Evolutionary conservation across 2,888 invertebrate species (phyloP), one percentile per base, ranked within the genome.

Genomic region (Nezara viridula): DNA sequence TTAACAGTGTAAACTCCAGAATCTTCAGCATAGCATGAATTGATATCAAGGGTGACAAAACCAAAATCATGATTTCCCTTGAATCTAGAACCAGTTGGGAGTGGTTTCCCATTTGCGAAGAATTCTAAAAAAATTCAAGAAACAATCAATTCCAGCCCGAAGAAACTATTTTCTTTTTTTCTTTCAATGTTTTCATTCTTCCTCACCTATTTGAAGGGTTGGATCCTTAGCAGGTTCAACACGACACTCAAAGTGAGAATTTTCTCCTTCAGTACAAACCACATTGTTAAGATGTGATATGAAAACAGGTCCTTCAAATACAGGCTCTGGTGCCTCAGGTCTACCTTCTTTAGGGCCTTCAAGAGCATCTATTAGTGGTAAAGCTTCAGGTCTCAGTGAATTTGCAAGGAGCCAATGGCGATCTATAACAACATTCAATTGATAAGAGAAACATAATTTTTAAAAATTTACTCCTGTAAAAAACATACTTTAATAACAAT

Each of bases 11-110:
- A 97, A 91, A 98, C 95, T 86, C 98, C 98, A 89, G 97, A 98
- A 93, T 98, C 98, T 94, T 98, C 97, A 91, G 97, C 96, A 92
- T 98, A 98, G 0, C 96, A 95, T 91, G 97, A 97, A 89, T 94
- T 95, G 91, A 98, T 95, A 92, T 98, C 98, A 92, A 99, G 94
- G 27, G 98, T 96, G 19, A 99, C 97, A 92, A 97, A 98, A 89
- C 99, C 99, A 93, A 99, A 99, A 93, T 99, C 99, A 92, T 98
- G 97, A 27, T 96, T 97, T 47, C 97, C 96, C 93, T 98, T 97
- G 93, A 96, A 98, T 92, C 98, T 96, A 86, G 98, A 95, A 49
- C 98, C 98, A 91, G 95, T 95, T 91, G 96, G 97, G 90, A 99
- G 93, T 21, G 97, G 96, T 92, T 97, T 96, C 73, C 97, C 98